Conservation (phyloP, 2,797 vertebrate species). For the Moxostoma hubbsi region DNA sequence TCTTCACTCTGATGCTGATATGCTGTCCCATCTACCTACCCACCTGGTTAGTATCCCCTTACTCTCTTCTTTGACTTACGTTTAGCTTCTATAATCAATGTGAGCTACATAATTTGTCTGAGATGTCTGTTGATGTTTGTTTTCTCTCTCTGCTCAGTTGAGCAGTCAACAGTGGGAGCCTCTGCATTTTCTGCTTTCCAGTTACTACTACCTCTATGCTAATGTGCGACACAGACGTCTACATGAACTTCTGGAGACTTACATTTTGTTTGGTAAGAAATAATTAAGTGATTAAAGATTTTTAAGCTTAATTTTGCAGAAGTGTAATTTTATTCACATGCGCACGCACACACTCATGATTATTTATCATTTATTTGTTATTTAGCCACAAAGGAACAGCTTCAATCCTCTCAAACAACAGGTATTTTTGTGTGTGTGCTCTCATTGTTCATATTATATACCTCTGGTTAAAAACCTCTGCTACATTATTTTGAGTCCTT, state of each 20-base stretch:
- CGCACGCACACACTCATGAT: background rate
- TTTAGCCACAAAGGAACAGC: conserved; percentile 8
- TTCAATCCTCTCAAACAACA: background rate
- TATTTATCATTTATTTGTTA: background rate
- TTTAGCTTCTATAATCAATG: background rate
- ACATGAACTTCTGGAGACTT: conserved; percentile 77
- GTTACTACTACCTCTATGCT: conserved; percentile 80
- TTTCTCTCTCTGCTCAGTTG: conserved; percentile 68
- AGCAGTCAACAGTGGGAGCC: conserved; percentile 68
- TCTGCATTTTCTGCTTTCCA: conserved; percentile 78
- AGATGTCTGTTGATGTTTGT: background rate
- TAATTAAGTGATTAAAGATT: no score
- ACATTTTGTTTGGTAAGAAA: conserved; percentile 75
- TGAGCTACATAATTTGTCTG: conserved; percentile 1
- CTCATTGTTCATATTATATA: background rate
- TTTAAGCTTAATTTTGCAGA: background rate
- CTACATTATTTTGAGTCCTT: no score
- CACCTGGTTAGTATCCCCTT: conserved; percentile 76
- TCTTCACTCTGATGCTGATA: conserved; percentile 75
- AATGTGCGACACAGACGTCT: conserved; percentile 78
- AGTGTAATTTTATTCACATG: background rate
- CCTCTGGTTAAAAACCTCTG: background rate
- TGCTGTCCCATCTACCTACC: conserved; percentile 78
- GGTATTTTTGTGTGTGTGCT: conserved; percentile 4
- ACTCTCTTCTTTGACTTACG: background rate